Conservation (phyloP, 2,888 invertebrate species). For the Leptinotarsa juncta region DNA sequence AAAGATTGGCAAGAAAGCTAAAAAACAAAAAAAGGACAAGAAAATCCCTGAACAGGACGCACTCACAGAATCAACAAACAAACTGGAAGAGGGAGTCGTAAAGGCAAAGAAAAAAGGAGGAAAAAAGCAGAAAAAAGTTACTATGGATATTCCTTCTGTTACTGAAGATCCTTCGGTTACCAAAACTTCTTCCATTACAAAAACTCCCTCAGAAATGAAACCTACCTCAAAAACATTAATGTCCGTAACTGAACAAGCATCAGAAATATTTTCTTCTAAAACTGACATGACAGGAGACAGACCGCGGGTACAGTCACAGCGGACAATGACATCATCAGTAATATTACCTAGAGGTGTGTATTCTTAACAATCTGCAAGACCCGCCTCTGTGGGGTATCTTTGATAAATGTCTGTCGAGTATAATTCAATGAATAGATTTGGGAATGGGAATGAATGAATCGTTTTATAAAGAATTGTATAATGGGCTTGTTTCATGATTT, state of each 20-base stretch:
- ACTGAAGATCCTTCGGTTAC: too few species aligned
- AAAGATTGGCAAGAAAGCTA: constrained; percentile 20
- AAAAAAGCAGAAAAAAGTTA: background rate
- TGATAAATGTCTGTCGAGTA: too few species aligned
- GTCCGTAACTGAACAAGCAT: background rate
- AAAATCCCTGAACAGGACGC: constrained; percentile 16
- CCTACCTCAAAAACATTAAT: background rate
- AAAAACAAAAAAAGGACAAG: constrained; percentile 54
- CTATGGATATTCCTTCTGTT: too few species aligned
- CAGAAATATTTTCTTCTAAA: background rate
- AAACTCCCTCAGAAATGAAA: background rate
- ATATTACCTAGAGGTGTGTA: background rate
- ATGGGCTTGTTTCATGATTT: too few species aligned
- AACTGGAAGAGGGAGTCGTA: background rate
- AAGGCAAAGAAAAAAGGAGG: constrained; percentile 11
- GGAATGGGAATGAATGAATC: too few species aligned
- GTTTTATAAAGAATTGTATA: too few species aligned
- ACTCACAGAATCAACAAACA: constrained; percentile 19
- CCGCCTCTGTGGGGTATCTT: too few species aligned
- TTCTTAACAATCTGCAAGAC: too few species aligned
- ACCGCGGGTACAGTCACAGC: background rate
- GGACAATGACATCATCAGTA: background rate
- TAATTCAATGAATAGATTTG: too few species aligned
- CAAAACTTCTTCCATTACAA: too few species aligned
- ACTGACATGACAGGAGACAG: background rate